Evolutionary conservation across 2,888 invertebrate genomes (phyloP), one percentile per base, ranked within the genome.

Genomic region (Latrodectus elegans): DNA sequence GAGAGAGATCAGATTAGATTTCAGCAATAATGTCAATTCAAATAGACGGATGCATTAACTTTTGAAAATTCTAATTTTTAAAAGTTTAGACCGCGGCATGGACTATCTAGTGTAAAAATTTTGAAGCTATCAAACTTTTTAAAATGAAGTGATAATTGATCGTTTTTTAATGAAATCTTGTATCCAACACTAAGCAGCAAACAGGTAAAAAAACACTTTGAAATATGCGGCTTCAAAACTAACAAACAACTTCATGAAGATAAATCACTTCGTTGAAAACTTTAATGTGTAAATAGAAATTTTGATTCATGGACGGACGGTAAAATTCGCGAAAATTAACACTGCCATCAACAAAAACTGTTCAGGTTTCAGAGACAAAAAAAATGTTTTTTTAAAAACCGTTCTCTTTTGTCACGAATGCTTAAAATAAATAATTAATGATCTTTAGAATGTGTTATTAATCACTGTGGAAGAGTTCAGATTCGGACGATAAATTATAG

Each of bases 201-300:
- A 38, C 60, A 60, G 60, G 14, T 11, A n/a, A 60, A 60, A 60
- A 60, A 60, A 60, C 4, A 60, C 60, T 60, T 60, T 60, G 60
- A 60, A 60, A 60, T 38, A 38, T 38, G 38, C 38, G 38, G 38
- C 38, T 38, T 38, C 38, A 38, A 38, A n/a, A 60, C n/a, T 60
- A 15, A 60, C 60, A 60, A 60, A 60, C 60, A 60, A 60, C 60
- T 60, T 60, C n/a, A 60, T 12, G 60, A 15, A n/a, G n/a, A 15
- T 15, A 60, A 60, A 15, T n/a, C 12, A 15, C 60, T 12, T 12
- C 10, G 60, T 11, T 60, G 60, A 60, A 60, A 60, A 60, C 15
- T 60, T 60, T 60, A 60, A 60, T n/a, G 60, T n/a, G 60, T 15
- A 60, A 60, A 60, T 60, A 60, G 60, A 60, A 60, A 60, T 15